phyloP scores from a whole-genome alignment of 2,113 vertebrate genomes.

The Hypocryptadius cinnamomeus region DNA sequence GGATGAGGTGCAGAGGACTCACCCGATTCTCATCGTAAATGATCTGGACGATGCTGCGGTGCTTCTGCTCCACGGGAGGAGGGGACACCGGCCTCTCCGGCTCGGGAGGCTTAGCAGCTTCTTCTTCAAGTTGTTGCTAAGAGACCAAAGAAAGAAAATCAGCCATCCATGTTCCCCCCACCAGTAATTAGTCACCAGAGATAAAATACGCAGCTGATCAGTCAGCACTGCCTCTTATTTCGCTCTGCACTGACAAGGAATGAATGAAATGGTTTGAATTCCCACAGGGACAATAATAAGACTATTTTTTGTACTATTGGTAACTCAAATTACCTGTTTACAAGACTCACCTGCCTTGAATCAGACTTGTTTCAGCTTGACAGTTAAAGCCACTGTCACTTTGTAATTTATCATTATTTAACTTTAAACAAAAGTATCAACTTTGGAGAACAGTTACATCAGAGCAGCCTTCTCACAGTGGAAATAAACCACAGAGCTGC shows the following conservation, averaged over 20 bases:
- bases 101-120: constrained; percentile 96
- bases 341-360: background rate
- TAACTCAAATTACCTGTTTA: background rate
- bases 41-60: constrained; percentile 98
- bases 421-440: background rate
- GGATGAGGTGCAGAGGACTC: background rate
- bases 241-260: background rate
- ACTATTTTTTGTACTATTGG: background rate
- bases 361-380: background rate
- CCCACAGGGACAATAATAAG: background rate
- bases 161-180: constrained; percentile 35
- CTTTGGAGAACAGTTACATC: background rate
- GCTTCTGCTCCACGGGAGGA: constrained; percentile 97
- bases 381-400: background rate
- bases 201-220: constrained; percentile 17
- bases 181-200: constrained; percentile 53
- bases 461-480: background rate
- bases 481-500: background rate
- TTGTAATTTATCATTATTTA: background rate
- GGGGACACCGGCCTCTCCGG: constrained; percentile 95
- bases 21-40: constrained; percentile 99
- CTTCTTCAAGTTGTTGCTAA: constrained; percentile 99
- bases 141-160: constrained; percentile 70
- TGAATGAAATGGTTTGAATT: constrained; percentile 7
- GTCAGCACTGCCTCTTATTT: background rate